Conservation (phyloP, 30 jellyfish, hydroid and myxozoan species). For the Mastigias papua region DNA sequence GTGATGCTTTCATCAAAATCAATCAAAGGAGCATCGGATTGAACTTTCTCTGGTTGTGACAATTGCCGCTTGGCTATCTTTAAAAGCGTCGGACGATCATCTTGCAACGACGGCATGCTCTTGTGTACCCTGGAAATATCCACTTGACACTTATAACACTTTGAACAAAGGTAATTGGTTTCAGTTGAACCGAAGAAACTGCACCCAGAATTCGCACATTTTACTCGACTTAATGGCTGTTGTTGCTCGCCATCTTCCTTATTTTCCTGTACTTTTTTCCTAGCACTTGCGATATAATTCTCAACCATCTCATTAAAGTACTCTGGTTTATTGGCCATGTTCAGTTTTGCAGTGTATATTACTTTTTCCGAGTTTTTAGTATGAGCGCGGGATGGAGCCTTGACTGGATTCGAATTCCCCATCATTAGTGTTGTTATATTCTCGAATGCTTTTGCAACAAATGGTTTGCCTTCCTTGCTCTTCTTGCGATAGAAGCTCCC, state of each 20-base stretch:
- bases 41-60: slow-evolving; percentile 36
- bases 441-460: slow-evolving; percentile 58
- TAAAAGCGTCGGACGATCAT: slow-evolving; percentile 25
- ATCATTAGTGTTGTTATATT: slow-evolving; percentile 50
- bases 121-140: slow-evolving; percentile 42
- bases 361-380: slow-evolving; percentile 12
- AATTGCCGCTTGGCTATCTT: slow-evolving; percentile 55
- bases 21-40: slow-evolving; percentile 7
- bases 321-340: slow-evolving; percentile 73
- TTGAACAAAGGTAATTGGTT: slow-evolving; percentile 79
- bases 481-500: slow-evolving; percentile 38
- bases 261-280: slow-evolving; percentile 5
- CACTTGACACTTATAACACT: slow-evolving; percentile 64
- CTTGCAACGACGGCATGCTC: slow-evolving; percentile 57
- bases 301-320: slow-evolving; percentile 82
- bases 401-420: slow-evolving; percentile 10
- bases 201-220: slow-evolving; percentile 78
- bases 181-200: slow-evolving; percentile 66
- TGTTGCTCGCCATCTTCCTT: background rate
- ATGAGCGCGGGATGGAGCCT: slow-evolving; percentile 19
- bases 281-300: slow-evolving; percentile 69
- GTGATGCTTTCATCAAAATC: slow-evolving; percentile 5
- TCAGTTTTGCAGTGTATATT: slow-evolving; percentile 72
- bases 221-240: slow-evolving; percentile 3
- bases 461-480: slow-evolving; percentile 50